Conservation (phyloP, 2,113 vertebrate genomes). For the Callaeas wilsoni region DNA sequence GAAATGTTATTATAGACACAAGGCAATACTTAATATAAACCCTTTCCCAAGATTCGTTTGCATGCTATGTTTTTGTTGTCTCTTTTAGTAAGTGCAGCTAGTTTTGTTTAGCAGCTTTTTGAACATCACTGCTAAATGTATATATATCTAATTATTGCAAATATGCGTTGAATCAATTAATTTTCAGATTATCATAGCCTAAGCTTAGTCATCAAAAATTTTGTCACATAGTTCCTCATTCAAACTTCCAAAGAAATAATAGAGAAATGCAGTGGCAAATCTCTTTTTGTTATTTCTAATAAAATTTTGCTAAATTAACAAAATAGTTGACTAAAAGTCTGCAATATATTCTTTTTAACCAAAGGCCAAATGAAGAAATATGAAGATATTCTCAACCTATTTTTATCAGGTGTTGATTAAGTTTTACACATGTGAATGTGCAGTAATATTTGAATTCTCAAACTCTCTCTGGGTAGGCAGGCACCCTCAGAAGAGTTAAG, state of each 20-base stretch:
- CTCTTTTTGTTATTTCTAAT: not conserved
- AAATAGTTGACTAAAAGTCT: not conserved
- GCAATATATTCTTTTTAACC: not conserved
- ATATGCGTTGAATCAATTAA: not conserved
- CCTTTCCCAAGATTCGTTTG: not conserved
- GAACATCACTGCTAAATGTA: not conserved
- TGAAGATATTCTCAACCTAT: not conserved
- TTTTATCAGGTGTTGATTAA: not conserved
- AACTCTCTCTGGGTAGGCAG: not conserved
- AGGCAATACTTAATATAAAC: not conserved
- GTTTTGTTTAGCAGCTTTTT: not conserved
- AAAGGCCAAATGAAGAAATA: not conserved
- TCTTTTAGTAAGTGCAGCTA: not conserved
- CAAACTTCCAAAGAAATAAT: not conserved
- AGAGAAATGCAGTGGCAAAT: not conserved
- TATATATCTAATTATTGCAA: not conserved
- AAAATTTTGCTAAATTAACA: not conserved
- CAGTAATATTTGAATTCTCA: not conserved
- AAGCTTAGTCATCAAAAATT: not conserved
- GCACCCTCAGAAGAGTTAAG: not conserved
- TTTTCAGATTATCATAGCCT: not conserved
- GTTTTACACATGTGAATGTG: not conserved
- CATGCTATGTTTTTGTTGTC: not conserved
- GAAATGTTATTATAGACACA: not conserved
- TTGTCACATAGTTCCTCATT: not conserved